phyloP scores from a whole-genome alignment of 2,113 vertebrate genomes.

The Hippolais icterina region DNA sequence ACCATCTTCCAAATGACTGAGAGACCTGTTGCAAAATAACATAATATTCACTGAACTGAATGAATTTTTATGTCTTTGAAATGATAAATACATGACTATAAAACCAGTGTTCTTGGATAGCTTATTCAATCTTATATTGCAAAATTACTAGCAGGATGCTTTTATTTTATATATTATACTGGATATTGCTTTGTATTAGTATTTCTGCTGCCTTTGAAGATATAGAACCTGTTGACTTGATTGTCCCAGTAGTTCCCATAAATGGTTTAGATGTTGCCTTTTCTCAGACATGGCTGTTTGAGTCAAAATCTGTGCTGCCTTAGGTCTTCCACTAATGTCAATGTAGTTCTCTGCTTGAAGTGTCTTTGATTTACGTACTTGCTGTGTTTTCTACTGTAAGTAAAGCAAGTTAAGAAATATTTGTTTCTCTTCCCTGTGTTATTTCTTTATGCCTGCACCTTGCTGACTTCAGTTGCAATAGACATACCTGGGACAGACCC shows the following conservation, averaged over 20 bases:
- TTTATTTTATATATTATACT: not conserved
- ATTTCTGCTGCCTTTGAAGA: not conserved
- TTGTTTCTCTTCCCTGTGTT: not conserved
- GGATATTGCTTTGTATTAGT: not conserved
- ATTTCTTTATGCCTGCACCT: not conserved
- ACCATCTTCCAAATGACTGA: not conserved
- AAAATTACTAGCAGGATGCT: not conserved
- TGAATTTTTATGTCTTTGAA: not conserved
- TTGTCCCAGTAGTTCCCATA: not conserved
- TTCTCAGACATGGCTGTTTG: not conserved
- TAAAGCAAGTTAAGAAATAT: not conserved
- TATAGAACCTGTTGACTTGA: not conserved
- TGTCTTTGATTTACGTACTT: not conserved
- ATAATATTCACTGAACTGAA: not conserved
- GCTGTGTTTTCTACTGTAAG: not conserved
- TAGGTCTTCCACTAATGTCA: not conserved
- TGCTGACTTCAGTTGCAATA: not conserved
- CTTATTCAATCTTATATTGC: not conserved
- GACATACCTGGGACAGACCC: rapidly evolving
- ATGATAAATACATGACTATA: not conserved
- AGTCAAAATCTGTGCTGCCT: not conserved
- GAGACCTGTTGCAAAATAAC: not conserved
- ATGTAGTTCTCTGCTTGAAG: not conserved
- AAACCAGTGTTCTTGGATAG: not conserved
- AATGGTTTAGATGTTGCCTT: not conserved